These are phyloP conservation scores for Dicroscelio sp. DNA, from an alignment of 2,888 invertebrate genomes.

Conservation along the genomic window DNA sequence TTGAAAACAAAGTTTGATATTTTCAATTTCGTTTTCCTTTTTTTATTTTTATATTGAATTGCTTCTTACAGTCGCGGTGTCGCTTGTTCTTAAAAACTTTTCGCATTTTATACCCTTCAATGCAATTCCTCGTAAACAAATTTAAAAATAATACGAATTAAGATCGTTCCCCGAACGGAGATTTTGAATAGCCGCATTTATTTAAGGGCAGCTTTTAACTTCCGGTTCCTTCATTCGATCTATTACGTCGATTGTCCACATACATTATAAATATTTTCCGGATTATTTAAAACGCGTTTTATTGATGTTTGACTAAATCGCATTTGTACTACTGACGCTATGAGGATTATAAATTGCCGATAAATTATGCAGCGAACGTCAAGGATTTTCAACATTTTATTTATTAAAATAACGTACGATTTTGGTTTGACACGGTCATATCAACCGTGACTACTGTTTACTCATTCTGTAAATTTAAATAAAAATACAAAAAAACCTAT, in stretches of 20 bases:
- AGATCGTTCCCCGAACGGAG: neutral
- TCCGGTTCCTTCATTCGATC: neutral
- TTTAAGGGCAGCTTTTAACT: neutral
- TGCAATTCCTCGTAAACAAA: neutral
- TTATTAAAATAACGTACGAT: too few relatives aligned
- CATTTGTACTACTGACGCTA: neutral
- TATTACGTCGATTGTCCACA: neutral
- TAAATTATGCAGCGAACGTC: too few relatives aligned
- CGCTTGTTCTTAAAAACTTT: too few relatives aligned
- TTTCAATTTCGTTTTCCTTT: slow-evolving; percentile 62
- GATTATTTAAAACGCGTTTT: neutral
- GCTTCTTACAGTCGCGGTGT: slow-evolving; percentile 36
- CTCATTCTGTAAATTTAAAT: too few relatives aligned
- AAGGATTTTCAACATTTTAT: too few relatives aligned
- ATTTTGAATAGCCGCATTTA: too few relatives aligned
- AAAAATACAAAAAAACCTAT: too few relatives aligned
- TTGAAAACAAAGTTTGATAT: slow-evolving; percentile 74
- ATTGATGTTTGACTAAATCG: neutral
- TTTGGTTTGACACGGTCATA: too few relatives aligned
- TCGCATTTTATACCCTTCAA: slow-evolving; percentile 3
- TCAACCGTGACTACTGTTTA: too few relatives aligned
- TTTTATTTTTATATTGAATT: slow-evolving; percentile 53
- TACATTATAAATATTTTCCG: neutral
- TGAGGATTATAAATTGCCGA: neutral
- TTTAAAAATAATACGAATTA: neutral